phyloP scores from a whole-genome alignment of 2,888 invertebrate genomes.

The Mythimna impura region DNA sequence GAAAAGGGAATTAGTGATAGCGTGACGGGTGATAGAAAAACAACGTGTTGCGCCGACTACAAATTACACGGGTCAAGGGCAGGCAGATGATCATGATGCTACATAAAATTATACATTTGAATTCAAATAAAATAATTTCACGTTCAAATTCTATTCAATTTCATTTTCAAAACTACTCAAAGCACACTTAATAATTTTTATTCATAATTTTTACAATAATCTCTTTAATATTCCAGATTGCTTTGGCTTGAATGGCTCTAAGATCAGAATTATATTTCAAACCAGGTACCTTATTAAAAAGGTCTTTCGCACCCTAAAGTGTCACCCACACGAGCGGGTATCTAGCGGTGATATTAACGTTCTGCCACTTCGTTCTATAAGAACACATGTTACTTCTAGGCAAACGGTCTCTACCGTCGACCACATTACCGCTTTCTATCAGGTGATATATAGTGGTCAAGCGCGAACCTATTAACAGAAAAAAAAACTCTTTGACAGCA shows the following conservation, averaged over 20 bases:
- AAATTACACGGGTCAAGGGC: too few species aligned
- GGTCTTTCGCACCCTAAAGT: neutral
- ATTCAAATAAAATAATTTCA: neutral
- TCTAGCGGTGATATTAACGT: neutral
- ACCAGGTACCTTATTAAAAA: neutral
- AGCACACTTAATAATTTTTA: neutral
- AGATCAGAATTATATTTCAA: conserved; percentile 9
- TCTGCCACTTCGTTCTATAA: neutral
- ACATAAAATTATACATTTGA: neutral
- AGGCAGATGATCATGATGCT: too few species aligned
- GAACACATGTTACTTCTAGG: neutral
- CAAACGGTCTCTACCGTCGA: too few species aligned
- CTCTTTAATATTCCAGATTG: conserved; percentile 22
- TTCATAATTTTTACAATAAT: neutral
- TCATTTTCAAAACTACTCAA: neutral
- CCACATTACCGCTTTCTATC: too few species aligned
- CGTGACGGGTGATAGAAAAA: too few species aligned
- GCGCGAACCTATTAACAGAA: too few species aligned
- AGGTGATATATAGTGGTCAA: too few species aligned
- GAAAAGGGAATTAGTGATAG: too few species aligned
- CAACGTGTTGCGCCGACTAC: too few species aligned
- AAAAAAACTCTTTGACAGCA: too few species aligned
- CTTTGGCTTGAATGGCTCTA: neutral
- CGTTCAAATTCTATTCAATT: conserved; percentile 1
- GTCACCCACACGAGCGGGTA: neutral